These are phyloP conservation scores for Uria aalge DNA, from an alignment of 2,113 vertebrate species.

Conservation along the genomic window DNA sequence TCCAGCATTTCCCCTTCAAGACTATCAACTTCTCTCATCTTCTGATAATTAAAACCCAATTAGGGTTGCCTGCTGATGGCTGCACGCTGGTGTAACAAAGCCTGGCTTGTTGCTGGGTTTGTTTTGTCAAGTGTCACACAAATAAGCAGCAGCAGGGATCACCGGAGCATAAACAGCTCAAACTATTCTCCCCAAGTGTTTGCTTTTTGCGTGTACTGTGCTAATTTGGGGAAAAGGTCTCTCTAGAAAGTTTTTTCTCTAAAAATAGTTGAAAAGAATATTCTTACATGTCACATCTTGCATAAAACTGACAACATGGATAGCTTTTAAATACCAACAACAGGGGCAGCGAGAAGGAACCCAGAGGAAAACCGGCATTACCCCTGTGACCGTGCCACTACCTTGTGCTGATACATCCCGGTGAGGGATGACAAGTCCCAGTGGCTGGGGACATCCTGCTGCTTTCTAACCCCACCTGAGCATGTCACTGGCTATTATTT, in stretches of 20 bases:
- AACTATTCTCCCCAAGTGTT: neutral
- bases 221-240: neutral
- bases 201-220: neutral
- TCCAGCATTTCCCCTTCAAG: neutral
- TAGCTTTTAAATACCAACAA: neutral
- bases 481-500: neutral
- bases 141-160: neutral
- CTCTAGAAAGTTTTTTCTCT: neutral
- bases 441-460: neutral
- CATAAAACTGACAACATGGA: neutral
- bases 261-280: neutral
- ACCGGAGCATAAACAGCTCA: neutral
- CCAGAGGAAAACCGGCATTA: neutral
- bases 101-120: neutral
- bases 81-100: neutral
- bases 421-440: neutral
- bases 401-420: fast-evolving
- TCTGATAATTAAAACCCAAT: neutral
- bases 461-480: neutral
- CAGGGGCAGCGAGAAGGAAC: neutral
- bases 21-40: neutral
- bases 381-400: neutral
- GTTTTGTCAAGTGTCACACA: neutral
- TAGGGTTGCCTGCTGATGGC: neutral
- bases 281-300: neutral